These are phyloP conservation scores for Ctenosaura bakeri DNA, from an alignment of 2,797 vertebrate species.

Conservation along the genomic window DNA sequence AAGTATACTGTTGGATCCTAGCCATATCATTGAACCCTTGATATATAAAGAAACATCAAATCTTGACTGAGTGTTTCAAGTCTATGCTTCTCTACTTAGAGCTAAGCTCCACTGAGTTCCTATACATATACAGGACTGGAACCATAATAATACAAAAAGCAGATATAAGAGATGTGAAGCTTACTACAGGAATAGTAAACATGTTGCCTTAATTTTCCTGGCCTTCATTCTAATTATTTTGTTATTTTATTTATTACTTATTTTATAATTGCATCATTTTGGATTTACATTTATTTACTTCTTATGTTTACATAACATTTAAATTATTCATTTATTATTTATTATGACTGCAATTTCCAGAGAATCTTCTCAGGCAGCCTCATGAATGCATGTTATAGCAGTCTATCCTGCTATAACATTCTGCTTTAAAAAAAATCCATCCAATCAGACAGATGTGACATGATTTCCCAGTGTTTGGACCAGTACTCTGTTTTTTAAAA, in stretches of 20 bases:
- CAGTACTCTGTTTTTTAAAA: background rate
- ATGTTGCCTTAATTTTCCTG: no score
- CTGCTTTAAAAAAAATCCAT: background rate
- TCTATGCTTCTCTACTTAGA: background rate
- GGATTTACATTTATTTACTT: no score
- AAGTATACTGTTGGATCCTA: no score
- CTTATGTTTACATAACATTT: no score
- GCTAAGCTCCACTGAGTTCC: no score
- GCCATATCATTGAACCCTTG: background rate
- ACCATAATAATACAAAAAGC: background rate
- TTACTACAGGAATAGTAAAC: no score
- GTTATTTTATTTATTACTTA: no score
- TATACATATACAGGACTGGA: background rate
- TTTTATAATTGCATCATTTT: no score
- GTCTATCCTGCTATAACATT: background rate
- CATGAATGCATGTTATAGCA: background rate
- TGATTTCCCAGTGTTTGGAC: conserved; percentile 6
- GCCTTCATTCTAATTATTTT: no score
- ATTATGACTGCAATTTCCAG: background rate
- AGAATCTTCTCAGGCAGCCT: background rate
- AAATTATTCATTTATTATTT: no score
- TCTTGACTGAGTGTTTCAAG: background rate
- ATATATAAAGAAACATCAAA: background rate
- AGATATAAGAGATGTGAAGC: no score
- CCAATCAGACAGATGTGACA: background rate